Conservation (phyloP, 2,113 vertebrate species). For the Propithecus coquereli region DNA sequence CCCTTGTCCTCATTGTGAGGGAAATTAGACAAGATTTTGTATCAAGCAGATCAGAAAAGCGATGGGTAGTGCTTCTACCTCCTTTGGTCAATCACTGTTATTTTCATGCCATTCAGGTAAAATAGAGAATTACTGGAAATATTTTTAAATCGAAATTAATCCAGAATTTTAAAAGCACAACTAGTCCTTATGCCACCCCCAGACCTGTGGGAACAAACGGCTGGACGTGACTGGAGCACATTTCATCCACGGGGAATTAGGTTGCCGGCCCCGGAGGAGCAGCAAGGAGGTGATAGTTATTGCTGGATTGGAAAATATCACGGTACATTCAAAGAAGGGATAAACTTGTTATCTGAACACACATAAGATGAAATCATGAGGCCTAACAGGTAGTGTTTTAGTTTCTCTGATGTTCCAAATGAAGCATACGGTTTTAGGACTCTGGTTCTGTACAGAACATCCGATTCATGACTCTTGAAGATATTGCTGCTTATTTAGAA, state of each 20-base stretch:
- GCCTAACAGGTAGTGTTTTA: background rate
- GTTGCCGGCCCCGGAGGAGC: background rate
- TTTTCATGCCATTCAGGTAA: background rate
- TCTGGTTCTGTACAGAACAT: background rate
- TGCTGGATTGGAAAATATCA: background rate
- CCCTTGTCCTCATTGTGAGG: background rate
- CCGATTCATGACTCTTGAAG: background rate
- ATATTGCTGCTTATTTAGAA: background rate
- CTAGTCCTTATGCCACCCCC: background rate
- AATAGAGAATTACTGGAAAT: background rate
- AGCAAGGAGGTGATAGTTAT: background rate
- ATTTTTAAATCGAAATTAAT: background rate
- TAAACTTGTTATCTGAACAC: background rate
- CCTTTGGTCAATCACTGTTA: background rate
- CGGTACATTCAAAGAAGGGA: background rate
- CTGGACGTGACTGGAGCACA: fast-evolving
- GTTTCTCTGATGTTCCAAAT: background rate
- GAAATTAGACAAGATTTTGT: background rate
- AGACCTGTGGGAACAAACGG: background rate
- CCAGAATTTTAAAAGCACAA: background rate
- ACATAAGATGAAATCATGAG: background rate
- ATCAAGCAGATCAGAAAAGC: background rate
- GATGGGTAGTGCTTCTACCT: background rate
- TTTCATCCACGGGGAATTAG: background rate
- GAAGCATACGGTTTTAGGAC: too few relatives aligned